Evolutionary conservation across 2,888 invertebrate genomes (phyloP).

Genomic region (Calameuta filiformis): DNA sequence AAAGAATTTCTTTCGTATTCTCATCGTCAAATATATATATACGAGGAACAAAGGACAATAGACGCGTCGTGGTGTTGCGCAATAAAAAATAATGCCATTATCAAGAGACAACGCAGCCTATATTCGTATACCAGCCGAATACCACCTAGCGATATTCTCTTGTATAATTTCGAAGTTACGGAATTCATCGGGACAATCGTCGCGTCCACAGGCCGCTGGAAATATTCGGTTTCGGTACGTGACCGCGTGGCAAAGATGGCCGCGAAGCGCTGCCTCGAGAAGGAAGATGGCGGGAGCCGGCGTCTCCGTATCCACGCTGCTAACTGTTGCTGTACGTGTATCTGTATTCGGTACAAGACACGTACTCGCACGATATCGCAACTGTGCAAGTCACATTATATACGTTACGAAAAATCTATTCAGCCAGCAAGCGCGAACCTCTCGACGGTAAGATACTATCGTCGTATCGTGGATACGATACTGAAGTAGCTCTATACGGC

Average conservation of each 20-base stretch:
- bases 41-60: not conserved
- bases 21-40: not conserved
- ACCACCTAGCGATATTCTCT: not conserved
- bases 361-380: not conserved
- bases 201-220: not conserved
- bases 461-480: slow-evolving; percentile 14
- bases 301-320: slow-evolving; percentile 8
- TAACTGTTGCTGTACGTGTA: not conserved
- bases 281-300: slow-evolving; percentile 48
- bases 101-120: not conserved
- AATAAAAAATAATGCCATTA: not conserved
- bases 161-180: not conserved
- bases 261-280: slow-evolving; percentile 42
- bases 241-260: slow-evolving; percentile 48
- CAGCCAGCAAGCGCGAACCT: not conserved
- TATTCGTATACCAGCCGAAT: not conserved
- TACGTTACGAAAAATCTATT: slow-evolving; percentile 9
- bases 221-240: slow-evolving; percentile 19
- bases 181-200: not conserved
- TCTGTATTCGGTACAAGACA: not conserved
- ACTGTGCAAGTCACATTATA: not conserved
- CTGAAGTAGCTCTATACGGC: slow-evolving; percentile 23
- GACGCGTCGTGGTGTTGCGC: not conserved
- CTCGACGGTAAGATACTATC: slow-evolving; percentile 4
- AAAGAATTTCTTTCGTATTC: not conserved